Conservation (phyloP, 2,797 vertebrate genomes). For the Anguilla pacifica region DNA sequence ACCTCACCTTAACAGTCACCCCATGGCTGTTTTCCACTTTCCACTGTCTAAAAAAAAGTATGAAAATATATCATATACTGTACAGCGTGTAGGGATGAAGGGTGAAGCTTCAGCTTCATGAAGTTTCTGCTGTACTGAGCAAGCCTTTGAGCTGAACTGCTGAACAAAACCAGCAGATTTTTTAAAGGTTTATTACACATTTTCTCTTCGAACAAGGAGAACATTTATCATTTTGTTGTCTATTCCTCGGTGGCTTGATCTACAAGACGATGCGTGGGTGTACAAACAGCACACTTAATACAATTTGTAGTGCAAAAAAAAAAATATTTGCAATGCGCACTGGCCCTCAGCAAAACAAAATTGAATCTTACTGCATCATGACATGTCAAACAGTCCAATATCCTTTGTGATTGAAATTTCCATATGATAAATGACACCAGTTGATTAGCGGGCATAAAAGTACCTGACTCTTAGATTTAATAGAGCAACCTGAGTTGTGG, state of each 20-base stretch:
- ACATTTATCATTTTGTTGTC: slow-evolving; percentile 29
- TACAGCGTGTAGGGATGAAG: slow-evolving; percentile 34
- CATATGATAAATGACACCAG: background rate
- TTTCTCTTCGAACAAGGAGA: slow-evolving; percentile 20
- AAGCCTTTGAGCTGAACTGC: slow-evolving; percentile 41
- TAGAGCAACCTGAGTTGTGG: background rate
- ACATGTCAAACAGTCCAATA: background rate
- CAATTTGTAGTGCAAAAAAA: slow-evolving; percentile 1
- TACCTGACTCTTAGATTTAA: background rate
- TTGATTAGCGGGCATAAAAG: background rate
- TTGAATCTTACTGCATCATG: background rate
- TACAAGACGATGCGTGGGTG: slow-evolving; percentile 1
- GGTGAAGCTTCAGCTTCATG: slow-evolving; percentile 39
- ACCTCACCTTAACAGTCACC: slow-evolving; percentile 20
- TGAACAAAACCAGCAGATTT: slow-evolving; percentile 35
- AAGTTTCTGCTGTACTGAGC: slow-evolving; percentile 35
- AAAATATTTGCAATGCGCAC: background rate
- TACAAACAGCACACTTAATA: slow-evolving; percentile 17
- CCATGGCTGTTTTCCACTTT: slow-evolving; percentile 28
- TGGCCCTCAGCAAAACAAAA: background rate
- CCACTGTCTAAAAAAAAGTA: background rate
- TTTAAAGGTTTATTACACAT: slow-evolving; percentile 18
- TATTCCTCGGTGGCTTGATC: slow-evolving; percentile 15
- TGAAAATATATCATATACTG: slow-evolving; percentile 21
- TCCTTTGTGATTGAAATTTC: background rate